Evolutionary conservation across 2,113 vertebrate species (phyloP), one percentile per base, ranked within the genome.

Genomic region (Vireo altiloquus): DNA sequence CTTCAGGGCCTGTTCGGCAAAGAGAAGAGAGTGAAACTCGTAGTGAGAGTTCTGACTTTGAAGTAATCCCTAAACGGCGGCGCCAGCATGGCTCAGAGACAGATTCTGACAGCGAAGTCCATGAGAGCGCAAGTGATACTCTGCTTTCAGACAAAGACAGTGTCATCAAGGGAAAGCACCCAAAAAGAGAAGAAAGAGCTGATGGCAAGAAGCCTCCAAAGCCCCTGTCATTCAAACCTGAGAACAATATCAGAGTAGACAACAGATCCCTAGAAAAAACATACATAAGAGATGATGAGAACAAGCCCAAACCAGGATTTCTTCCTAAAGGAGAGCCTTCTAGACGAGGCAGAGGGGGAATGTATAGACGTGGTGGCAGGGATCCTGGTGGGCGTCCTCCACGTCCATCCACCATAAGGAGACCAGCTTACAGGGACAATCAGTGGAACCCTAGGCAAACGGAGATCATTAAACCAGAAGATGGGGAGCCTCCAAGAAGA

Each of bases 11-110:
- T 54, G 97, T 97, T 37, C 98, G 99, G 52, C 99, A 99, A 84
- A 97, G 99, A 47, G 99, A 99, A 88, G 99, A 99, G 96, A 99
- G 99, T 15, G 99, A 99, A 96, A 99, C 99, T 4, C 99, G 99
- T 30, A 99, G 99, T 17, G 99, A 99, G 96, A 99, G 99, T 95
- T 99, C 99, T 3, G 99, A 99, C 96, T 99, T 99, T 94, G 99
- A 99, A 94, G 98, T 99, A 6, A 97, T 99, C 87, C 99, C 99
- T 7, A 99, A 99, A 90, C 98, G 99, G 13, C 97, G 99, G 18
- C 97, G 99, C 6, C 98, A 99, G 49, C 98, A 99, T 2, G 99
- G 99, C 56, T 99, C 99, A 2, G 99, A 99, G 97, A 99, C 99
- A 0, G 99, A 99, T 94, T 99, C 99, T n/a, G 99, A 99, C 95